Base-by-base conservation (phyloP, 2,888 invertebrate genomes). In the Synanthedon vespiformis region DNA sequence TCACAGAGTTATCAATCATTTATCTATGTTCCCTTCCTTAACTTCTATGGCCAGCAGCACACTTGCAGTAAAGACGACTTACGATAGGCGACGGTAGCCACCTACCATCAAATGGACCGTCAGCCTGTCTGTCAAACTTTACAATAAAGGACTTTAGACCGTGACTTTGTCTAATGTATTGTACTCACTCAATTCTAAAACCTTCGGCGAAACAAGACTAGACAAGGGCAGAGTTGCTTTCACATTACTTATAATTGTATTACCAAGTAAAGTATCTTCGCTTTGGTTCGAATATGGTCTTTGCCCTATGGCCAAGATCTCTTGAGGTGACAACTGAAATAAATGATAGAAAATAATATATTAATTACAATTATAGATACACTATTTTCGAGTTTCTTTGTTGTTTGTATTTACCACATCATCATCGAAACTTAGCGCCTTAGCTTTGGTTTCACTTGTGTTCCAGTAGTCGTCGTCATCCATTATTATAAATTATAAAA, bases 401-500 rank as follows among this genome's bases (percentile, higher is more conserved):
- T 5, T 22, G 18, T 22, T 22, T 22, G 1, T 22, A 22, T 22
- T 81, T 70, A 91, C 92, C 63, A 93, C 92, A 61, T 93, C 93
- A 56, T 93, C 94, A 60, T 94, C 94, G 69, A 95, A 95, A 72
- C 89, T 92, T 61, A 94, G 93, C 0, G 92, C 92, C 58, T 90
- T 91, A 1, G 91, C 90, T 55, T 91, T 90, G 12, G 91, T 92
- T 63, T 91, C 90, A 62, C 91, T 92, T 44, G 90, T 91, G 70
- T 93, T 92, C 95, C 95, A 95, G 77, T 92, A 95, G 62, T 92
- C 93, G 55, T 92, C 92, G 51, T 91, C 91, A 56, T 91, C 90
- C 67, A 77, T 74, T 22, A 22, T 22, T 22, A 4, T 22, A 4
- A 22, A 22, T 22, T 22, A 4, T 22, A 4, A 22, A 22, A 22